Percentiles rank a stretch among this genome's conserved stretches.
Conservation (phyloP, 2,113 vertebrate genomes). For the Cephalopholis sonnerati region DNA sequence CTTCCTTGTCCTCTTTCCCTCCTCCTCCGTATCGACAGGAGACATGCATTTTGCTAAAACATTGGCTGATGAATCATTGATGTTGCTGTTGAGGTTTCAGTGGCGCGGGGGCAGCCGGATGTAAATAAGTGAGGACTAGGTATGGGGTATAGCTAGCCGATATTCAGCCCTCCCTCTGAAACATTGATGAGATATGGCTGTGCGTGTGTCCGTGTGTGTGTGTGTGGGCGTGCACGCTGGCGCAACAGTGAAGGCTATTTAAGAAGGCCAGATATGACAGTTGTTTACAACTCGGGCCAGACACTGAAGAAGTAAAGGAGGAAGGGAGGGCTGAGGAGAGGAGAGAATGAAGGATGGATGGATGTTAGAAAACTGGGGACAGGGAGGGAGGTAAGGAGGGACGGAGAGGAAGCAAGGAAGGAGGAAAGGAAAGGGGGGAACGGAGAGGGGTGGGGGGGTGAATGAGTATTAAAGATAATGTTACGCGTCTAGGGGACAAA, state of each 20-base stretch:
- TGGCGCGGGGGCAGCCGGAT: constrained; percentile 80
- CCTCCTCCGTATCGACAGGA: constrained; percentile 72
- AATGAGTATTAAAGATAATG: constrained; percentile 38
- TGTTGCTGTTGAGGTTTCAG: constrained; percentile 83
- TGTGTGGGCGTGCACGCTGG: constrained; percentile 19
- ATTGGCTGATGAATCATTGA: constrained; percentile 84
- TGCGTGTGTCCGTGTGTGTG: constrained; percentile 33
- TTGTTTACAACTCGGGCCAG: constrained; percentile 79
- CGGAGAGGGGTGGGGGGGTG: not conserved
- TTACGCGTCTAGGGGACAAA: constrained; percentile 54
- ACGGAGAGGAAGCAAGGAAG: not conserved
- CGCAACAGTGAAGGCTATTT: constrained; percentile 75
- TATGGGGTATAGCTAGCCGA: constrained; percentile 76
- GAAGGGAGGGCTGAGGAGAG: constrained; percentile 25
- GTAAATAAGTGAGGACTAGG: constrained; percentile 84
- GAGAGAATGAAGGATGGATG: constrained; percentile 21
- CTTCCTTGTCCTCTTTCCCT: constrained; percentile 34
- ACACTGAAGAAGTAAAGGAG: constrained; percentile 55
- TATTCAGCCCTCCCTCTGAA: constrained; percentile 78
- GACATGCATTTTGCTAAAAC: constrained; percentile 82
- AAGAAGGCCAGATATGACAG: constrained; percentile 79
- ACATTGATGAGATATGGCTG: constrained; percentile 80
- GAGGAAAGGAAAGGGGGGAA: not conserved
- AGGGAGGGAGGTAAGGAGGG: not conserved
- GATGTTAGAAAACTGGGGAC: not conserved